Percentiles rank a stretch among this genome's conserved stretches.
Evolutionary conservation across 37 sponge, comb jelly and placozoan species (phyloP).

Genomic region (Lycopodina hypogea): DNA sequence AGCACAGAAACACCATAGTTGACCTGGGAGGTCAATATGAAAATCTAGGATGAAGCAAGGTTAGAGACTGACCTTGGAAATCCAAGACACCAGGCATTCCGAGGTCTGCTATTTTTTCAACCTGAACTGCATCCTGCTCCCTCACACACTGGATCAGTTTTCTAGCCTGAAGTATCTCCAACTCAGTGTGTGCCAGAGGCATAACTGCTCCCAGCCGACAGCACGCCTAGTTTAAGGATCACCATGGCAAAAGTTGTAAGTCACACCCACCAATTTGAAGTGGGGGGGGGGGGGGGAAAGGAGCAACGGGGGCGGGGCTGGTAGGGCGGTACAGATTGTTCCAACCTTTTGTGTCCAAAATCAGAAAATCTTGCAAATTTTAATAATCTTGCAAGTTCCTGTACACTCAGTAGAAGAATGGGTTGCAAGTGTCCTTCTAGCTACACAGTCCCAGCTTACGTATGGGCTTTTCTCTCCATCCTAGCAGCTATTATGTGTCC

Average conservation of each 20-base stretch:
- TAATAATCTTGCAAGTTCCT: not conserved
- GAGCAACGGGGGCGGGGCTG: too few species aligned
- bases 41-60: too few species aligned
- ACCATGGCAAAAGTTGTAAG: conserved; percentile 1
- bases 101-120: conserved; percentile 70
- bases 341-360: not conserved
- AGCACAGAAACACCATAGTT: too few species aligned
- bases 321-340: too few species aligned
- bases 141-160: conserved; percentile 90
- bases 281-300: not conserved
- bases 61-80: conserved; percentile 64
- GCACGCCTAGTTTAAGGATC: not conserved
- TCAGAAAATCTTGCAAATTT: not conserved
- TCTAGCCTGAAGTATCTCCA: conserved; percentile 88
- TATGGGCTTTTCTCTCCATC: conserved; percentile 73
- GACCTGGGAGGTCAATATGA: too few species aligned
- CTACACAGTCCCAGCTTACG: conserved; percentile 73
- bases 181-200: conserved; percentile 73
- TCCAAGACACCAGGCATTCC: conserved; percentile 76
- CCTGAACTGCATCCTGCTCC: conserved; percentile 63
- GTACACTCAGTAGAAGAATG: not conserved
- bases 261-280: not conserved
- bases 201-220: conserved; percentile 17
- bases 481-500: conserved; percentile 65
- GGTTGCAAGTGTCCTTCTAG: conserved; percentile 56